Evolutionary conservation across 2,888 invertebrate species (phyloP), one percentile per base, ranked within the genome.

Genomic region (Andrena dorsata): DNA sequence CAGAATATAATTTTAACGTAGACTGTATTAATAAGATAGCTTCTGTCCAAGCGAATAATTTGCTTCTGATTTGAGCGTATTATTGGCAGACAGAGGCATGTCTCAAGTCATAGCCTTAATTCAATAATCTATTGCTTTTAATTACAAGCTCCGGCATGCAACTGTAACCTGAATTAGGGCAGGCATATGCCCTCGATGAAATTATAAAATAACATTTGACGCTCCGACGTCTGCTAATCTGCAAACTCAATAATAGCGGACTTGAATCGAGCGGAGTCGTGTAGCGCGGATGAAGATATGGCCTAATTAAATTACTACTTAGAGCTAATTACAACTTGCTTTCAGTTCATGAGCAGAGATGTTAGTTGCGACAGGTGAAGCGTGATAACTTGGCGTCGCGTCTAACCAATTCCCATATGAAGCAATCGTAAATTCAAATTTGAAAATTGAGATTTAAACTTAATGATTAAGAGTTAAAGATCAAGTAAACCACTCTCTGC

Each of bases 241-340:
- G 49, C 35, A 35, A 76, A 76, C 35, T 76, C 56, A 65, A 73
- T 76, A 56, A 58, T 28, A 16, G 26, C 64, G 49, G 73, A 73
- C 76, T 73, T 61, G 51, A 75, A 78, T 78, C 61, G 30, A 78
- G 58, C 20, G 23, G 20, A 23, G 53, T 72, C 30, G 64, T 16
- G 60, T 28, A 63, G 30, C 75, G 23, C 51, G 28, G 61, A 78
- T 41, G 65, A 49, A 66, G 58, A 41, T 61, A 66, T 16, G 61
- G 28, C 41, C 66, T 75, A 78, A 78, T 78, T 68, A 78, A 75
- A 78, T 68, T 75, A 53, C n/a, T 66, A 68, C 77, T 66, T 68
- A 53, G 23, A 78, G 61, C 66, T 78, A 75, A 78, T 75, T 75
- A 68, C 51, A 56, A 75, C 65, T 75, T 68, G 66, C 65, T 51